phyloP scores from a whole-genome alignment of 2,888 invertebrate species.

The Teinopalpus imperialis region DNA sequence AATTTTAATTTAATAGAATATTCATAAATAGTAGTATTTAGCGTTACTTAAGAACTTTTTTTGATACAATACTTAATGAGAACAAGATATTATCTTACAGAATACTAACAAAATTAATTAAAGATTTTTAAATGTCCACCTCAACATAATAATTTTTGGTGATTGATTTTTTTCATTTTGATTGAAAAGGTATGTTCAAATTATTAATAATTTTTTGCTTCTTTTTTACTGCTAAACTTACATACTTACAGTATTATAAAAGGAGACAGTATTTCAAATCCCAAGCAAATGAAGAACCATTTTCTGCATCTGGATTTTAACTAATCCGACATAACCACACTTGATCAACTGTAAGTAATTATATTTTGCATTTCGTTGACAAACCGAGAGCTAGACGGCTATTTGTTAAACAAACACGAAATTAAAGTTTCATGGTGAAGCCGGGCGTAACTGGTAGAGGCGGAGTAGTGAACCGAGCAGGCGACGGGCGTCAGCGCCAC shows the following conservation, averaged over 20 bases:
- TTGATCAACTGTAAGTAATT: slow-evolving; percentile 43
- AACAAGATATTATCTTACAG: too few relatives aligned
- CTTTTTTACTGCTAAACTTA: too few relatives aligned
- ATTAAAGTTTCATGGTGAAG: slow-evolving; percentile 61
- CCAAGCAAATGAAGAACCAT: slow-evolving; percentile 25
- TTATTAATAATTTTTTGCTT: too few relatives aligned
- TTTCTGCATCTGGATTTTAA: slow-evolving; percentile 17
- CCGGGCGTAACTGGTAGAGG: slow-evolving; percentile 49
- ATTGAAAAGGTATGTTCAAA: too few relatives aligned
- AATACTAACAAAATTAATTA: too few relatives aligned
- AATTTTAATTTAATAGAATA: too few relatives aligned
- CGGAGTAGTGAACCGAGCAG: slow-evolving; percentile 55
- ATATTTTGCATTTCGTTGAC: slow-evolving; percentile 35
- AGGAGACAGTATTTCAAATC: slow-evolving; percentile 20
- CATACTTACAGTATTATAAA: slow-evolving; percentile 18
- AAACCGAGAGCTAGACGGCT: slow-evolving; percentile 56
- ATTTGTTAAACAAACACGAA: slow-evolving; percentile 48
- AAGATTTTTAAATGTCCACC: too few relatives aligned
- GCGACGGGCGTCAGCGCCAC: slow-evolving; percentile 61
- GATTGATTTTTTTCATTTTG: too few relatives aligned
- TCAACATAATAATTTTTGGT: too few relatives aligned
- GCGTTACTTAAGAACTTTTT: too few relatives aligned
- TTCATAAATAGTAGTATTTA: too few relatives aligned
- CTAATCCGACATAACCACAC: slow-evolving; percentile 32
- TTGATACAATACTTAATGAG: too few relatives aligned